Conservation (phyloP, 2,888 invertebrate genomes). For the Oxyteleia sp. region DNA sequence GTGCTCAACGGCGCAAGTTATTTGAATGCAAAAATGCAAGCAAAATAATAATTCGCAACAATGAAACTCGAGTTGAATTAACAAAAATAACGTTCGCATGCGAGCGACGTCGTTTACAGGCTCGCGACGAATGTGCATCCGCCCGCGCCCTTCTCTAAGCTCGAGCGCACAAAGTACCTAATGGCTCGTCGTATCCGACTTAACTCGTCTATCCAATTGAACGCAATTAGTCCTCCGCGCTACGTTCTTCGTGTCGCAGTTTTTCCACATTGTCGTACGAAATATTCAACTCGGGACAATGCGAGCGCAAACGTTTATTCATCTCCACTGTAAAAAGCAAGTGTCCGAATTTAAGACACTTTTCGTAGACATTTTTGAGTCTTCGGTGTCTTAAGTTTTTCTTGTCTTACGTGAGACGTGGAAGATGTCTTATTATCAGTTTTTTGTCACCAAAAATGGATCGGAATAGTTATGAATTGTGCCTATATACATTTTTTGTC, state of each 20-base stretch:
- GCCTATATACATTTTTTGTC: no score
- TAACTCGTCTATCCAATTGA: slow-evolving; percentile 70
- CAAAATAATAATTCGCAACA: not conserved
- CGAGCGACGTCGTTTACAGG: slow-evolving; percentile 51
- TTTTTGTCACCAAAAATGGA: no score
- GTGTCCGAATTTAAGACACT: no score
- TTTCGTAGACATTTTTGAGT: no score
- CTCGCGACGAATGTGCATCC: slow-evolving; percentile 65
- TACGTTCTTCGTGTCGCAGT: slow-evolving; percentile 47
- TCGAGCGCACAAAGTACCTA: slow-evolving; percentile 66
- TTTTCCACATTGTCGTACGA: slow-evolving; percentile 50
- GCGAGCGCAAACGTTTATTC: not conserved
- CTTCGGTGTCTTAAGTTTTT: no score
- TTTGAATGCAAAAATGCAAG: not conserved
- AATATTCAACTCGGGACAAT: slow-evolving; percentile 32
- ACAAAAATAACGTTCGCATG: slow-evolving; percentile 28
- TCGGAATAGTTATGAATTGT: no score
- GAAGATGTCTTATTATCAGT: no score
- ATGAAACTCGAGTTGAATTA: slow-evolving; percentile 8
- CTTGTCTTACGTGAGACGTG: no score
- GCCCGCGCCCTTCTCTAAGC: slow-evolving; percentile 68
- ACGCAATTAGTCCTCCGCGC: slow-evolving; percentile 61
- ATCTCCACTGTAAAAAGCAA: no score
- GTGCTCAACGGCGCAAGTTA: no score
- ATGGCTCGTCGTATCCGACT: slow-evolving; percentile 66